Percentiles rank a stretch among this genome's conserved stretches.
These are phyloP conservation scores for Otis tarda DNA, from an alignment of 2,113 vertebrate genomes.

Conservation along the genomic window DNA sequence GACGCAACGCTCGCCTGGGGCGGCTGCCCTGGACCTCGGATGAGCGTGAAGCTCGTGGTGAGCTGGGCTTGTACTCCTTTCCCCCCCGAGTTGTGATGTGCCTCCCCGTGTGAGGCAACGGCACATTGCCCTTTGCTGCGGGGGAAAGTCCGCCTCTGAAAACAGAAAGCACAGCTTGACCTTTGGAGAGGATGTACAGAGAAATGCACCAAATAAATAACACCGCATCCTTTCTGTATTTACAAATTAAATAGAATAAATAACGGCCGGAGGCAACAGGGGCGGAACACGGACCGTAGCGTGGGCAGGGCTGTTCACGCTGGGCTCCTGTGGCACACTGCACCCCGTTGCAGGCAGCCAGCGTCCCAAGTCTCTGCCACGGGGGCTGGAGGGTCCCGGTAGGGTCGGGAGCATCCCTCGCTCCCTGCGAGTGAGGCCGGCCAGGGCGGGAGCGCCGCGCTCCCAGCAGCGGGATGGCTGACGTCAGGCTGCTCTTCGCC, in stretches of 20 bases:
- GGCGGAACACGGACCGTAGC: background rate
- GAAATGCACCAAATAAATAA: background rate
- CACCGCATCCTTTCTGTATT: slow-evolving; percentile 25
- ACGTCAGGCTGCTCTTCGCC: background rate
- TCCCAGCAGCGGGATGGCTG: background rate
- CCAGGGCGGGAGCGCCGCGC: background rate
- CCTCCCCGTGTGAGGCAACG: background rate
- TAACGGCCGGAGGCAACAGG: background rate
- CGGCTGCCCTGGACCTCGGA: rapidly evolving
- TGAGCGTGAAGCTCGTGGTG: rapidly evolving
- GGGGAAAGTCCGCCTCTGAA: background rate
- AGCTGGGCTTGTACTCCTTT: background rate
- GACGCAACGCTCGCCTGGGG: background rate
- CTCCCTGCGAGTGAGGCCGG: rapidly evolving
- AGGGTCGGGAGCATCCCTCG: background rate
- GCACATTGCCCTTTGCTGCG: rapidly evolving
- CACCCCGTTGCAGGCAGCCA: rapidly evolving
- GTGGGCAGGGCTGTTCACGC: background rate
- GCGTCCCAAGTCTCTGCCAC: rapidly evolving
- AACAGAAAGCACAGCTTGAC: background rate
- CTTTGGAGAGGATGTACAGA: background rate
- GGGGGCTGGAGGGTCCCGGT: background rate
- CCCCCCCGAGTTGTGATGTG: background rate
- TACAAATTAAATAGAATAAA: slow-evolving; percentile 51
- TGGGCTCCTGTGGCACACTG: background rate